Base-by-base conservation (phyloP, 2,888 invertebrate genomes). In the Eupsilia transversa region DNA sequence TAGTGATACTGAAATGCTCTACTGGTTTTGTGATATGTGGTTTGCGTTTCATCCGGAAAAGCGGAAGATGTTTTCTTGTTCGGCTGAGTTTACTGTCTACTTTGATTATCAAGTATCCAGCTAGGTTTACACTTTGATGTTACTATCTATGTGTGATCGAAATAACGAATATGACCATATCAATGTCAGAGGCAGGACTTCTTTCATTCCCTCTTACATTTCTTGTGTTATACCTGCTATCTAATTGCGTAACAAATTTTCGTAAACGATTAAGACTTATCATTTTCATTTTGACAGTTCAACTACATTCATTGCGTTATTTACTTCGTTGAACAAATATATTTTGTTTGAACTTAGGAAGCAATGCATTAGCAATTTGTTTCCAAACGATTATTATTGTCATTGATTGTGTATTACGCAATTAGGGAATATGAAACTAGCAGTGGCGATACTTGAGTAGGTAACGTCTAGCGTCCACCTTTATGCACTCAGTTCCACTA, bases 1-100 rank as follows among this genome's bases (percentile, higher is more conserved):
- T 64, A 14, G 64, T 77, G 63, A 77, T 77, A 54, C 33, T 60
- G 60, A 56, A 71, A 33, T 7, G 43, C 7, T 70, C 41, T 6
- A 61, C 61, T 30, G 46, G 60, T 49, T 49, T 49, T 49, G 38
- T 38, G 57, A 41, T 41, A 14, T 61, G 38, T 61, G 41, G 49
- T 43, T 63, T 41, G n/a, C 23, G 52, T 27, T 49, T 41, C 23
- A 27, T 77, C 33, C 4, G 9, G 49, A 52, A 33, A 77, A 60
- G 1, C 2, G 23, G 43, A 17, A 49, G 33, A 41, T 33, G 6
- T 41, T 71, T 73, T 61, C 41, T 41, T 27, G 74, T 64, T 74
- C 14, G 9, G 3, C 12, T 23, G 17, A 17, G 27, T 54, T 52
- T 27, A 33, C 14, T 46, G n/a, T 7, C 0, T 35, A 27, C 10